A percentile compares a stretch with the other conserved stretches of the same genome.
Conservation (phyloP, 1,140 invertebrate species). For the Uloborus diversus region DNA sequence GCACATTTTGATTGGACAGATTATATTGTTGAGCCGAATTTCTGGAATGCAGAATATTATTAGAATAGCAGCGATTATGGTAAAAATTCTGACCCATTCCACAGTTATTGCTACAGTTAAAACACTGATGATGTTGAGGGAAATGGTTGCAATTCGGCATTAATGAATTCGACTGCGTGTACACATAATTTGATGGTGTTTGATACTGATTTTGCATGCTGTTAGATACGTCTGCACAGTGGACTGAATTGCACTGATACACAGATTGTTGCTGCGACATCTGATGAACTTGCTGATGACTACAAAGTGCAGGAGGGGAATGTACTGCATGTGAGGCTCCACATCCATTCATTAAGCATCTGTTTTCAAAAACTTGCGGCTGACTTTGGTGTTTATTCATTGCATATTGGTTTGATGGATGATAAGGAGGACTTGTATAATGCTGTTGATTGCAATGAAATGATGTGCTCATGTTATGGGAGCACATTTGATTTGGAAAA, state of each 20-base stretch:
- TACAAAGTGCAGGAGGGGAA: conserved; percentile 1
- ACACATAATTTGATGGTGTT: background rate
- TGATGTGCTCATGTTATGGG: background rate
- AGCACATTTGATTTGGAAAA: conserved; percentile 18
- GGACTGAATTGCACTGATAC: background rate
- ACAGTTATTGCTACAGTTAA: conserved; percentile 27
- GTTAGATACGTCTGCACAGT: background rate
- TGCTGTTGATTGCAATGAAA: conserved; percentile 36
- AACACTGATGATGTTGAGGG: conserved; percentile 32
- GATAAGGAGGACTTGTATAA: conserved; percentile 32
- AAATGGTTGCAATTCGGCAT: conserved; percentile 3
- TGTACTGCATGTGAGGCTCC: conserved; percentile 3
- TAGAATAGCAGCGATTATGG: background rate
- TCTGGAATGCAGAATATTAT: background rate
- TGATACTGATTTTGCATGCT: conserved; percentile 4
- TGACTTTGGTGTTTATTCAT: conserved; percentile 1
- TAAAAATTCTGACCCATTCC: conserved; percentile 5
- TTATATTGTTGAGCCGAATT: background rate
- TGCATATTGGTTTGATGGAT: conserved; percentile 6
- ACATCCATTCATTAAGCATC: background rate
- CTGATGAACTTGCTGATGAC: conserved; percentile 18
- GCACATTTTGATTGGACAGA: background rate
- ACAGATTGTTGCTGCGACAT: background rate
- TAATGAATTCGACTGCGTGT: background rate
- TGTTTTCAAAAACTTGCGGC: background rate